phyloP scores from a whole-genome alignment of 1,140 invertebrate genomes.

The Euura saliciscinereae region DNA sequence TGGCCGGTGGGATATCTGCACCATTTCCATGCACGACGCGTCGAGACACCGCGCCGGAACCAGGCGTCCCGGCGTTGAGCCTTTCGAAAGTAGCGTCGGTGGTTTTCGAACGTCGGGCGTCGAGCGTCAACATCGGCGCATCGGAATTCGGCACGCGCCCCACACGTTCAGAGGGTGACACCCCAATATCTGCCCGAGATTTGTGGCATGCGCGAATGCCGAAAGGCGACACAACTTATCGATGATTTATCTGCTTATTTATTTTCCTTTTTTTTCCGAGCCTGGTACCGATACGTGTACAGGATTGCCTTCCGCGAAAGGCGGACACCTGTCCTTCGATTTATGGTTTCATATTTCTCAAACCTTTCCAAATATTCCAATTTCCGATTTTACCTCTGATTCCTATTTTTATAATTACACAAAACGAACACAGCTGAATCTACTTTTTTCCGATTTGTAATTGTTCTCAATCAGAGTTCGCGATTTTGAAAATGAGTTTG shows the following conservation, averaged over 20 bases:
- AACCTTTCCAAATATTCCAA: too few relatives aligned
- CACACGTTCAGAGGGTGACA: constrained; percentile 4
- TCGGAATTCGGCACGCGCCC: constrained; percentile 1
- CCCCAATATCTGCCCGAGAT: constrained; percentile 5
- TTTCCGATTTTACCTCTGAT: too few relatives aligned
- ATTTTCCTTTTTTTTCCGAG: background rate
- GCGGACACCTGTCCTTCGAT: background rate
- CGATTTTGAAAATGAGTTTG: too few relatives aligned
- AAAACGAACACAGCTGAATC: too few relatives aligned
- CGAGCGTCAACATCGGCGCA: constrained; percentile 2
- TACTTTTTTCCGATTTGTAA: too few relatives aligned
- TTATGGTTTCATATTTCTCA: background rate
- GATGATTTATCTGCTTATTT: constrained; percentile 5
- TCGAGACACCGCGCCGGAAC: background rate
- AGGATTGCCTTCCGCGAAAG: too few relatives aligned
- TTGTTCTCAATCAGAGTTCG: too few relatives aligned
- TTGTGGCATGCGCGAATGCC: background rate
- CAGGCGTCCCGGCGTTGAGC: constrained; percentile 3
- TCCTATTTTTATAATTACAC: too few relatives aligned
- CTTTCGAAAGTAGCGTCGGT: background rate
- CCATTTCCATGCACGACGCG: background rate
- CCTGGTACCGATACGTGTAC: background rate
- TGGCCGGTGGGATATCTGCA: constrained; percentile 1
- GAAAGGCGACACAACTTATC: background rate
- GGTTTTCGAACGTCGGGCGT: background rate